Evolutionary conservation across 2,113 vertebrate species (phyloP).

Genomic region (Phoenicopterus ruber): DNA sequence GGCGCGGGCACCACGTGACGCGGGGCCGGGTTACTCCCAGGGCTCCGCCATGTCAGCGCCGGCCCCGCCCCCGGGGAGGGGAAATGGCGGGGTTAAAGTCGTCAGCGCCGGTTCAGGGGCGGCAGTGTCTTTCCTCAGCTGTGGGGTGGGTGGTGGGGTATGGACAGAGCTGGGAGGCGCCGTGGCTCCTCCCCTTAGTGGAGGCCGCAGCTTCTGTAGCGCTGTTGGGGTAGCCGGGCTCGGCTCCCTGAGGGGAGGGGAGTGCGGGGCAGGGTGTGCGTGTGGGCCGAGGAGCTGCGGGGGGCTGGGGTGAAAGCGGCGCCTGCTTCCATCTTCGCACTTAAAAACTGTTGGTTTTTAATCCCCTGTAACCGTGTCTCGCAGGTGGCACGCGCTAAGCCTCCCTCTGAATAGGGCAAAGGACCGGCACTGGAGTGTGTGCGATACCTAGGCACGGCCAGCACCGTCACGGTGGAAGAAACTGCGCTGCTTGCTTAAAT

Average conservation of each 20-base stretch:
- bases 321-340: rapidly evolving
- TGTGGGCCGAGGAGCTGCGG: rapidly evolving
- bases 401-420: rapidly evolving
- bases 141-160: rapidly evolving
- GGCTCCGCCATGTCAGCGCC: not conserved
- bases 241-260: too few species aligned
- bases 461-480: rapidly evolving
- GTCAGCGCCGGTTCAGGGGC: rapidly evolving
- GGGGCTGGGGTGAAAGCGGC: not conserved
- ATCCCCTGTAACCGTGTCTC: rapidly evolving
- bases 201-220: rapidly evolving
- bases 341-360: rapidly evolving
- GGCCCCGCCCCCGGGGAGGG: not conserved
- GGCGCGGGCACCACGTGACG: not conserved
- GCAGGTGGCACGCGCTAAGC: too few species aligned
- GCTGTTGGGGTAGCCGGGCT: too few species aligned
- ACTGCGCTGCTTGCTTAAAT: rapidly evolving
- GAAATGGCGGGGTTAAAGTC: not conserved
- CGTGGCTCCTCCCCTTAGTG: rapidly evolving
- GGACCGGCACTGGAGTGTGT: rapidly evolving
- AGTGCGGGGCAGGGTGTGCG: rapidly evolving
- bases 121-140: rapidly evolving
- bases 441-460: rapidly evolving
- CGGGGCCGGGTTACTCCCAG: too few species aligned
- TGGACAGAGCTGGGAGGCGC: rapidly evolving